Evolutionary conservation across 2,797 vertebrate genomes (phyloP).

Genomic region (Helostoma temminkii): DNA sequence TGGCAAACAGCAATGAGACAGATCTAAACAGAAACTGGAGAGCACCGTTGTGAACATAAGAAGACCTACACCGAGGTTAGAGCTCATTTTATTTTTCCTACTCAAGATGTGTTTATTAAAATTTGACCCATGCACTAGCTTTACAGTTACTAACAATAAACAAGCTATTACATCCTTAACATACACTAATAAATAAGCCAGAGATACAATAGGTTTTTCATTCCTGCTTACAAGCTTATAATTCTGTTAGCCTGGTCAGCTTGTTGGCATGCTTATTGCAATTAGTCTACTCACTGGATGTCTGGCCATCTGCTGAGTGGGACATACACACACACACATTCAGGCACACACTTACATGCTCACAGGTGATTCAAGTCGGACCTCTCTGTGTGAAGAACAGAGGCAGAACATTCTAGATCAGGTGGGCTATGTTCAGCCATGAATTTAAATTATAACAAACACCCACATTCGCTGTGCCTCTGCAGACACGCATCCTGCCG

Average conservation of each 20-base stretch:
- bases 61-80: neutral
- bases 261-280: conserved; percentile 80
- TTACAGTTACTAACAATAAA: conserved; percentile 8
- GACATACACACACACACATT: conserved; percentile 41
- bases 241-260: conserved; percentile 79
- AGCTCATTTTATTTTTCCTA: conserved; percentile 2
- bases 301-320: conserved; percentile 80
- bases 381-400: conserved; percentile 57
- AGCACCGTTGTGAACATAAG: conserved; percentile 4
- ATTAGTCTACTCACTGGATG: conserved; percentile 78
- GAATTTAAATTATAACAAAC: conserved; percentile 75
- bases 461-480: conserved; percentile 61
- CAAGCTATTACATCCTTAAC: conserved; percentile 28
- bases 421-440: conserved; percentile 64
- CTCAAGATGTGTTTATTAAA: conserved; percentile 6
- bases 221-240: conserved; percentile 73
- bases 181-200: conserved; percentile 53
- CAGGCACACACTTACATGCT: conserved; percentile 35
- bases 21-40: conserved; percentile 19
- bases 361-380: conserved; percentile 68
- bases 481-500: conserved; percentile 61
- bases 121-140: conserved; percentile 1
- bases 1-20: conserved; percentile 14
- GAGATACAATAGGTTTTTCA: conserved; percentile 51
- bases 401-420: conserved; percentile 74